Base-by-base conservation (phyloP, 1,140 invertebrate genomes). In the Heliconius hermathena region DNA sequence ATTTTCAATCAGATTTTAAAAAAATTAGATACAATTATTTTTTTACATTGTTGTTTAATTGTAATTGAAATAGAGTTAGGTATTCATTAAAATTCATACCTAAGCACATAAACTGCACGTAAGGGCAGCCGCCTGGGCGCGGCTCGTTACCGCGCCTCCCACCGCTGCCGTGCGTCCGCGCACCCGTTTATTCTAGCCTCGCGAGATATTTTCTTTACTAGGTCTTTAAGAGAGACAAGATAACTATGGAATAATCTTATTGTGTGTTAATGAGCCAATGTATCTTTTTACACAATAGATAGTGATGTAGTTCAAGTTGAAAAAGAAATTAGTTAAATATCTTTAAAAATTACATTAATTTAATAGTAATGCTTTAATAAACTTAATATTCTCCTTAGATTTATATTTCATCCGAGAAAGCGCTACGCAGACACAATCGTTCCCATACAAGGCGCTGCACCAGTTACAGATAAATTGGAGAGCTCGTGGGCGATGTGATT, bases 401-500 rank as follows among this genome's bases (percentile, higher is more conserved):
- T n/a, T 66, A 66, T 66, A 66, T 66, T 66, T 66, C 60, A 80
- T 71, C 22, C 71, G 71, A 81, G 73, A 80, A 84, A 82, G 66
- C 76, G 77, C 78, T 81, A 78, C 78, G 72, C 77, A 83, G 82
- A 81, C 79, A 87, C 84, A 87, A 85, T 87, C 87, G 81, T 83
- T 83, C 83, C 88, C 89, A 76, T 88, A 90, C 82, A 88, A 87
- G 89, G 86, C 80, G 33, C 72, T 84, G 81, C 83, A 87, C 85
- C 86, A 85, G 83, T 87, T 85, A 76, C 83, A 86, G 85, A 88
- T 89, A 89, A 91, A 94, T 89, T 88, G 88, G 87, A 89, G 86
- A 84, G 83, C 83, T 89, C 85, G 91, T 92, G 89, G 91, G 92
- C 90, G 90, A 90, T 91, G 89, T 92, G 92, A 93, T 94, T 93